These are phyloP conservation scores for Phaethornis superciliosus DNA, from an alignment of 2,113 vertebrate species.

Conservation along the genomic window DNA sequence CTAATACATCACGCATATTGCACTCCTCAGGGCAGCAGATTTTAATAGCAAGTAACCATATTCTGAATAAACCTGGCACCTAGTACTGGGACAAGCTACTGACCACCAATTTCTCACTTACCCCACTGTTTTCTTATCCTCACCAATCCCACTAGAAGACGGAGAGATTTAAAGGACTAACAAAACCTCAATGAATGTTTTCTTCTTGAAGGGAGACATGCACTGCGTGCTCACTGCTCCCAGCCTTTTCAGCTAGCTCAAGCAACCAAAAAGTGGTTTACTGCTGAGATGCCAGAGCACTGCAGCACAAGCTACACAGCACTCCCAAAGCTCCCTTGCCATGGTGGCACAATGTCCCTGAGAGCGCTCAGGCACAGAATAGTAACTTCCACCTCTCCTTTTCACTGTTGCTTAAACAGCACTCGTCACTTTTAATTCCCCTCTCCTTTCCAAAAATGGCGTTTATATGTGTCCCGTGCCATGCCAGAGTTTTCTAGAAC, in stretches of 20 bases:
- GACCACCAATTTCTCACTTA: neutral
- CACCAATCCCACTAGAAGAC: neutral
- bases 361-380: neutral
- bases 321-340: neutral
- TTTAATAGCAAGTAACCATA: neutral
- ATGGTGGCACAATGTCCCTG: fast-evolving
- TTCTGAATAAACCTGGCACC: neutral
- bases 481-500: neutral
- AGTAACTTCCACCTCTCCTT: neutral
- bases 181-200: neutral
- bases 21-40: neutral
- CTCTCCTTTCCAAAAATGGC: neutral
- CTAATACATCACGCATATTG: neutral
- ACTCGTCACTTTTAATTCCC: neutral
- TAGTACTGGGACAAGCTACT: neutral
- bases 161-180: conserved; percentile 16
- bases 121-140: neutral
- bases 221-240: conserved; percentile 37
- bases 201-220: conserved; percentile 1
- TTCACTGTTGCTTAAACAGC: neutral
- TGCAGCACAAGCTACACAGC: conserved; percentile 13
- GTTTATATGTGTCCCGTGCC: neutral
- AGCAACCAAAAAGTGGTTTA: conserved; percentile 41
- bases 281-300: conserved; percentile 14
- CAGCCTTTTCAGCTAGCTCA: conserved; percentile 21